Evolutionary conservation across 1,140 invertebrate genomes (phyloP), one percentile per base, ranked within the genome.

Genomic region (Drosophila sp.): DNA sequence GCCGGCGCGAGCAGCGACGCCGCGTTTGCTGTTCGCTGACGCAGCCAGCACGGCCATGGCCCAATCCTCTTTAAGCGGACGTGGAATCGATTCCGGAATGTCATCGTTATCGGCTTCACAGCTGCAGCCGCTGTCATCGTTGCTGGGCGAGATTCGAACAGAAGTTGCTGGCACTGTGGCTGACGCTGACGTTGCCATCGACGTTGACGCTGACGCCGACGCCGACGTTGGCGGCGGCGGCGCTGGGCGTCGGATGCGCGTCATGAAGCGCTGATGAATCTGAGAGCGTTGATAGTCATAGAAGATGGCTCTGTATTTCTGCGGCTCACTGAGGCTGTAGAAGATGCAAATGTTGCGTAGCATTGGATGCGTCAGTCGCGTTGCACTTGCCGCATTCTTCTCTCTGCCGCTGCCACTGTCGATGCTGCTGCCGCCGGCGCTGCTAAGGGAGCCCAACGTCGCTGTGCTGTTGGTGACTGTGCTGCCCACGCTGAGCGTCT

Each of bases 381-480:
- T 4, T 18, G 59, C 34, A 6, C 11, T 14, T 14, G 59, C 9
- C 3, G 36, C 34, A n/a, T 7, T 9, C 1, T 32, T 34, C 25
- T 46, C 16, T 13, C 50, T 59, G 2, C 45, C 50, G 34, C 83
- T 70, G 38, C 34, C 11, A 34, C 48, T 25, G 32, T 32, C 11
- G 0, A 41, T 27, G 45, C 76, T 64, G 43, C 58, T 62, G 7
- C 78, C 69, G n/a, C 63, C 66, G 0, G 63, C 50, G 29, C 83
- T 87, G n/a, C 84, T 80, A 0, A 89, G 69, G 0, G 87, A 86
- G 8, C 83, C 80, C 36, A 91, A 13, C 14, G 87, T 91, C 8
- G 83, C 83, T 2, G 83, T 89, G 65, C 87, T 91, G 27, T 89
- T 90, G 5, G 90, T 87, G 16, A 91, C 78, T 1, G 90, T 91